Evolutionary conservation across 2,797 vertebrate species (phyloP), one percentile per base, ranked within the genome.

Genomic region (Bryconaethiops microstoma): DNA sequence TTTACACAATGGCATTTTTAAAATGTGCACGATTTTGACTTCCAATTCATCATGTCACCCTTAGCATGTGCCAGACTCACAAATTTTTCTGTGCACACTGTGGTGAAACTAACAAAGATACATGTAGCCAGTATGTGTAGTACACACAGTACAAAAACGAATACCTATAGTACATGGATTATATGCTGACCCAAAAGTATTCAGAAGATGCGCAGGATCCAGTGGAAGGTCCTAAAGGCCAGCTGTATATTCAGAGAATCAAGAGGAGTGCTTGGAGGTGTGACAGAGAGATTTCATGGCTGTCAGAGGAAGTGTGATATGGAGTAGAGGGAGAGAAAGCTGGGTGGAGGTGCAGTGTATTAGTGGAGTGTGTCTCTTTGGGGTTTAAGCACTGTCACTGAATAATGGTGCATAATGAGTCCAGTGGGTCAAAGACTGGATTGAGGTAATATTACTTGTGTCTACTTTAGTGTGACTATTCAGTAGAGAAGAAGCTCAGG

Each of bases 241-340:
- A 59, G 5, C 45, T 74, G 39, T 57, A 19, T 69, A 39, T 64
- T 48, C 72, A 23, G 74, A 81, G 42, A 80, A 12, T 54, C 5
- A 52, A 25, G 6, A 1, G 13, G 23, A 75, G 67, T 67, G 35
- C 63, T 74, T 74, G 17, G 48, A 65, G 9, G 29, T 39, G 35
- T 68, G 29, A 78, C 65, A 57, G 68, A 69, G 35, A 52, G n/a
- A 76, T 78, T 84, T 83, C 71, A 80, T 16, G 9, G 71, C 73
- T 81, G 77, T 80, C 17, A 25, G 35, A 55, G 29, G 48, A 62
- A 83, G 64, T 19, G 8, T 17, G 35, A 29, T 19, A n/a, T 35
- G 21, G 7, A 35, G 35, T 54, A 81, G n/a, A 76, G 57, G 12
- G 55, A 73, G 29, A 64, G 42, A 48, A 9, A 69, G 29, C 64